Evolutionary conservation across 2,888 invertebrate species (phyloP), one percentile per base, ranked within the genome.

Genomic region (Erpobdella octoculata): DNA sequence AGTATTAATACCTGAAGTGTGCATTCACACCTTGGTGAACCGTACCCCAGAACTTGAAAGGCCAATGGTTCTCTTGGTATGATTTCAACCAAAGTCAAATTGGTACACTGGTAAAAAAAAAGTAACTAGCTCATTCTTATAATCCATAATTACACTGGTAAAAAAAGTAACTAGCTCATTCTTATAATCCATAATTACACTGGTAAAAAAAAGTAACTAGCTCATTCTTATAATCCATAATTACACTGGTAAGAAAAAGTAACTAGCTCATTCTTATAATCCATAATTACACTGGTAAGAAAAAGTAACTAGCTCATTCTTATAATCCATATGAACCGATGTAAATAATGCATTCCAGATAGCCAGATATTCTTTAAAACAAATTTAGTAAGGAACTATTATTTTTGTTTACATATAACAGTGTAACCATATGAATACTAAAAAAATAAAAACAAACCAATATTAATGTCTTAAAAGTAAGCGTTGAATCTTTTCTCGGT

Each of bases 51-150:
- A 78, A 95, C 92, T 85, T 95, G 94, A 85, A 96, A 96, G 80
- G 93, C 92, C 67, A 93, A 87, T 48, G 94, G 92, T 79, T 95
- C 94, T 25, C 92, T 92, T 70, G 92, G 89, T 78, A 96, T 91
- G 79, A 93, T 92, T 82, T 96, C 96, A 78, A 95, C 93, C 74
- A 96, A 84, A 93, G 95, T 96, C 86, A 96, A 87, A 85, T 94
- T 94, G 79, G 93, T 93, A 85, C 94, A 94, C 95, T 95, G 53
- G 21, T 1, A 21, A 53, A 53, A 53, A 41, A 41, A 12, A 12
- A 41, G 28, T 53, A 2, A 53, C 28, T 53, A 6, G 21, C 8
- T 53, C 1, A 3, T 25, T 6, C 28, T 3, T 46, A 2, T n/a
- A 3, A 53, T 53, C 28, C 8, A 53, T 5, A 5, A 48, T 48